Evolutionary conservation across 2,113 vertebrate genomes (phyloP).

Genomic region (Trinectes maculatus): DNA sequence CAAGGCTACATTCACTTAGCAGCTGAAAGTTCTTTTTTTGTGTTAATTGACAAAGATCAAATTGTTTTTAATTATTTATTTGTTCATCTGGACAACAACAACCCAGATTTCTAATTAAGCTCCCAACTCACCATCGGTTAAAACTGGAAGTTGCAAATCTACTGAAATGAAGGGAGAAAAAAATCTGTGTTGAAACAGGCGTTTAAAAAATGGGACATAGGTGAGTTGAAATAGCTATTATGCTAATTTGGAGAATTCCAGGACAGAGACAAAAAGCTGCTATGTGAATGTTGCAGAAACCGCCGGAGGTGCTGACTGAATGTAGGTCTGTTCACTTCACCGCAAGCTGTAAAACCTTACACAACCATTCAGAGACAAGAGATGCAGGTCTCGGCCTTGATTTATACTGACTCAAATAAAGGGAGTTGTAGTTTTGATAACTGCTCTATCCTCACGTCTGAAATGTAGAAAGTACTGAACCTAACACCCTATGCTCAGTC

Average conservation of each 20-base stretch:
- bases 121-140: not conserved
- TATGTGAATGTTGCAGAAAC: constrained; percentile 6
- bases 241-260: too few species aligned
- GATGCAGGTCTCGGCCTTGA: not conserved
- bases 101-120: not conserved
- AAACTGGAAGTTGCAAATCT: constrained; percentile 14
- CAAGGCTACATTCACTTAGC: constrained; percentile 20
- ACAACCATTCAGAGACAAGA: not conserved
- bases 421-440: not conserved
- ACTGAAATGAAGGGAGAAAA: too few species aligned
- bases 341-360: too few species aligned
- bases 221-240: not conserved
- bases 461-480: constrained; percentile 6
- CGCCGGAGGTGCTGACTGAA: too few species aligned
- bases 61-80: not conserved
- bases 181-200: not conserved
- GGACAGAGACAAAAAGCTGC: not conserved
- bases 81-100: too few species aligned
- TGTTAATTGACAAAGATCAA: too few species aligned
- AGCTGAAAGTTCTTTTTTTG: not conserved
- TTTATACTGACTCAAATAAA: not conserved
- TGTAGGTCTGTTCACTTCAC: not conserved
- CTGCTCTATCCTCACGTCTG: constrained; percentile 6
- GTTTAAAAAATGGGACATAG: not conserved
- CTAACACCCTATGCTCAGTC: not conserved